Evolutionary conservation across 2,888 invertebrate genomes (phyloP).

Genomic region (Zele albiditarsus): DNA sequence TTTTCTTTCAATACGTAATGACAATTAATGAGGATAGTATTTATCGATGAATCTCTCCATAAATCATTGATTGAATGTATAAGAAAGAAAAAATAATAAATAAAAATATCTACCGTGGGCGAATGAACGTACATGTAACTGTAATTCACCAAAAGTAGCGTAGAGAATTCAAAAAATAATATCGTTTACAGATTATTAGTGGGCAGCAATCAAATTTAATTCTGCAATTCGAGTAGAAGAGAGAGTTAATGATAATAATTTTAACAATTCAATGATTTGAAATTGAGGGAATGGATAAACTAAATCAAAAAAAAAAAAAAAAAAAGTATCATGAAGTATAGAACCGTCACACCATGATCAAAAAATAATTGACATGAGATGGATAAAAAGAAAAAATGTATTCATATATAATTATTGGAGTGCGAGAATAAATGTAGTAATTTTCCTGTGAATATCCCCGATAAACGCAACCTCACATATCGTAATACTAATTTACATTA

Average conservation of each 20-base stretch:
- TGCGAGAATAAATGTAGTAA: slow-evolving; percentile 30
- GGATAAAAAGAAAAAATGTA: background rate
- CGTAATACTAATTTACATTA: slow-evolving; percentile 58
- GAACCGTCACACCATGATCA: slow-evolving; percentile 1
- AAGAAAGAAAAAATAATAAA: background rate
- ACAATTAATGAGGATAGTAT: slow-evolving; percentile 19
- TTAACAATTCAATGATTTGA: background rate
- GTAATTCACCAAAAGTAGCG: slow-evolving; percentile 25
- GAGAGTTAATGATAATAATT: slow-evolving; percentile 12
- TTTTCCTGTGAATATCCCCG: slow-evolving; percentile 7
- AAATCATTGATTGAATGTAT: slow-evolving; percentile 9
- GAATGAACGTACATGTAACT: slow-evolving; percentile 15
- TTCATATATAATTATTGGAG: slow-evolving; percentile 14
- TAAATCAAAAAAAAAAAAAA: slow-evolving; percentile 55
- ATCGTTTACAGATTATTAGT: slow-evolving; percentile 1
- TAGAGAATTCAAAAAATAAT: slow-evolving; percentile 18
- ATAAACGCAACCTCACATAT: slow-evolving; percentile 2
- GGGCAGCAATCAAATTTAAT: slow-evolving; percentile 33
- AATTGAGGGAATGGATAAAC: slow-evolving; percentile 2
- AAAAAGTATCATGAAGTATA: background rate
- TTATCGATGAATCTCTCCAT: slow-evolving; percentile 19
- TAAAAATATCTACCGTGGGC: slow-evolving; percentile 11
- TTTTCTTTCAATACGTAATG: slow-evolving; percentile 11
- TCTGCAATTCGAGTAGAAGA: slow-evolving; percentile 22
- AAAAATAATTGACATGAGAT: slow-evolving; percentile 2